Percentiles rank a stretch among this genome's conserved stretches.
phyloP scores from a whole-genome alignment of 2,113 vertebrate species.

The Scophthalmus maximus region DNA sequence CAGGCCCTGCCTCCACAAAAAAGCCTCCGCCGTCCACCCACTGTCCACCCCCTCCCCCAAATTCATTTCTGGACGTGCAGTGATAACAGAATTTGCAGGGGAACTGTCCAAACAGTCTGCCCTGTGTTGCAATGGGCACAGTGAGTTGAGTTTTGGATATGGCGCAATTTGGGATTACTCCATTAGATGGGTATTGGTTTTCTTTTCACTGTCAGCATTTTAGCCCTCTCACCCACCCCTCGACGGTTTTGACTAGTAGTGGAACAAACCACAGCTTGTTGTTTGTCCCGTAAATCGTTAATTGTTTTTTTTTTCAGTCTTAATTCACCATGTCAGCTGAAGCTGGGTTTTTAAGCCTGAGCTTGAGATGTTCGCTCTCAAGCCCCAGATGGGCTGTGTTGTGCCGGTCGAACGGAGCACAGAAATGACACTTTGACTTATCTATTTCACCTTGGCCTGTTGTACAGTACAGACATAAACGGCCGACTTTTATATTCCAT shows the following conservation, averaged over 20 bases:
- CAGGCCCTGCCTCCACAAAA: constrained; percentile 33
- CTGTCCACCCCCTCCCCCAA: constrained; percentile 33
- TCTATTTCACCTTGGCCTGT: constrained; percentile 68
- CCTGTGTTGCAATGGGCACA: constrained; percentile 26
- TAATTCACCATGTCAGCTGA: constrained; percentile 22
- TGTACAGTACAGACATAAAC: constrained; percentile 59
- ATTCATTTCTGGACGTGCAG: constrained; percentile 62
- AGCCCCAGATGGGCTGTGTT: constrained; percentile 69
- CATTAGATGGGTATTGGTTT: constrained; percentile 44
- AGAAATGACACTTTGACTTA: constrained; percentile 69
- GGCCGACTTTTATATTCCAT: constrained; percentile 58
- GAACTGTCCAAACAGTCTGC: constrained; percentile 58
- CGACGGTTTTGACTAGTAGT: constrained; percentile 35
- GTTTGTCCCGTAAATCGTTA: constrained; percentile 31
- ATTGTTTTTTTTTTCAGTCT: constrained; percentile 37
- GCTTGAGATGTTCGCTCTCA: constrained; percentile 37
- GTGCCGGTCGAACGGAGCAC: constrained; percentile 47
- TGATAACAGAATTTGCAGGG: constrained; percentile 71
- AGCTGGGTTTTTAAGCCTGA: constrained; percentile 48
- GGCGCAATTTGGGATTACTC: constrained; percentile 25
- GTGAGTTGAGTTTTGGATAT: constrained; percentile 31
- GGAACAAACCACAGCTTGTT: constrained; percentile 43
- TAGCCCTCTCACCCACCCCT: neutral
- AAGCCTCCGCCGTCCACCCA: constrained; percentile 27
- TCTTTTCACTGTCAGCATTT: constrained; percentile 42